Evolutionary conservation across 2,888 invertebrate species (phyloP).

Genomic region (Hetaerina titia): DNA sequence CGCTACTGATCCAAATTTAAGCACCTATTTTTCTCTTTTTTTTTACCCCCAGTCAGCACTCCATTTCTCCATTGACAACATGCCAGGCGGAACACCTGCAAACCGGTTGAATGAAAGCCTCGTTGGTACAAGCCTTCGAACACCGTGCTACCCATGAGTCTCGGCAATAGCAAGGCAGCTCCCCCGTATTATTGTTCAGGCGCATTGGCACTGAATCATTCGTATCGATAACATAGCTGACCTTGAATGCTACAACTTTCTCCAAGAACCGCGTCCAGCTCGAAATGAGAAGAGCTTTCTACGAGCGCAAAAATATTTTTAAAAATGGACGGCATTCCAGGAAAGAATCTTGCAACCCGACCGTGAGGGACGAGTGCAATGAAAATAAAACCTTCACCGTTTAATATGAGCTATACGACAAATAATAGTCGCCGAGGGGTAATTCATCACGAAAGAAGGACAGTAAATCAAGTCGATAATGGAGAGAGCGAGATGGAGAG

Average conservation of each 20-base stretch:
- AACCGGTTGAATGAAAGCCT: slow-evolving; percentile 14
- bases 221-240: not conserved
- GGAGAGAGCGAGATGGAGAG: slow-evolving; percentile 35
- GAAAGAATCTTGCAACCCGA: not conserved
- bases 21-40: not conserved
- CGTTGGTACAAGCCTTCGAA: not conserved
- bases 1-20: slow-evolving; percentile 28
- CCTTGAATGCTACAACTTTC: not conserved
- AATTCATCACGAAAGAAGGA: not conserved
- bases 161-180: not conserved
- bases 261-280: not conserved
- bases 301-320: not conserved
- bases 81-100: slow-evolving; percentile 35
- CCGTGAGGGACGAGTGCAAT: not conserved
- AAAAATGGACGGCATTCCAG: not conserved
- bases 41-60: slow-evolving; percentile 6
- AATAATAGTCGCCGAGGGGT: slow-evolving; percentile 20
- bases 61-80: slow-evolving; percentile 32
- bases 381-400: slow-evolving; percentile 6
- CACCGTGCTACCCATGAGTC: not conserved
- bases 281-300: not conserved
- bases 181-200: not conserved
- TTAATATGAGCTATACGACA: slow-evolving; percentile 31
- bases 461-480: slow-evolving; percentile 21
- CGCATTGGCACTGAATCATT: not conserved